Base-by-base conservation (phyloP, 2,113 vertebrate species). In the Pachycephala philippinensis region DNA sequence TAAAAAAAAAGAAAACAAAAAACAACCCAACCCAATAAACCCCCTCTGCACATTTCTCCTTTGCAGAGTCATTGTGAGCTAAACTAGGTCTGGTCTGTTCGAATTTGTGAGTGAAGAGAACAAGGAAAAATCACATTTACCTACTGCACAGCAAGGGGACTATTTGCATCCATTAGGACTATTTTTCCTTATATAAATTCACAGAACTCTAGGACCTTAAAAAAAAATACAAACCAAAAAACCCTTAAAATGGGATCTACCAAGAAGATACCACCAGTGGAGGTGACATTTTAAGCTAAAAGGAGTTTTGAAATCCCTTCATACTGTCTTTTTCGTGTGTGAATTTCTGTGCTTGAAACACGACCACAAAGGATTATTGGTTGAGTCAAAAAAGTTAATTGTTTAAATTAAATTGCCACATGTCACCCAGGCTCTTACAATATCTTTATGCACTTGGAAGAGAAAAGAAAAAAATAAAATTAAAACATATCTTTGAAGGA, bases 161-260 rank as follows among this genome's bases (percentile, higher is more conserved):
- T 89, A 39, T 65, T 60, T 69, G 40, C 64, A 84, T 94, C 83
- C 76, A 37, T 84, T 71, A 90, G 66, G 74, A 53, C 33, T 68
- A 42, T 37, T 69, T 95, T 84, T 69, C 86, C 59, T 89, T 83
- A 59, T 45, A 96, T 35, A 94, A 89, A 86, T 47, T 87, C 54
- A 87, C 65, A 93, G 81, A 96, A 91, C 40, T 95, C 96, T 27
- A 87, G 28, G 16, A 47, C 42, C 74, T 92, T 93, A 72, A 93
- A 95, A 93, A 54, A 50, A 13, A 11, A 82, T 39, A 44, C 11
- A 61, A 76, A 18, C 33, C 2, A 28, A 84, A 65, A 56, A 1
- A 0, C 2, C 1, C 17, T 85, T 76, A 30, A 77, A 65, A 37
- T 16, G 31, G 3, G 21, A 66, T 56, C 74, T 75, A 84, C 4